phyloP scores from a whole-genome alignment of 1,140 invertebrate species.

The Cardiocondyla obscurior region DNA sequence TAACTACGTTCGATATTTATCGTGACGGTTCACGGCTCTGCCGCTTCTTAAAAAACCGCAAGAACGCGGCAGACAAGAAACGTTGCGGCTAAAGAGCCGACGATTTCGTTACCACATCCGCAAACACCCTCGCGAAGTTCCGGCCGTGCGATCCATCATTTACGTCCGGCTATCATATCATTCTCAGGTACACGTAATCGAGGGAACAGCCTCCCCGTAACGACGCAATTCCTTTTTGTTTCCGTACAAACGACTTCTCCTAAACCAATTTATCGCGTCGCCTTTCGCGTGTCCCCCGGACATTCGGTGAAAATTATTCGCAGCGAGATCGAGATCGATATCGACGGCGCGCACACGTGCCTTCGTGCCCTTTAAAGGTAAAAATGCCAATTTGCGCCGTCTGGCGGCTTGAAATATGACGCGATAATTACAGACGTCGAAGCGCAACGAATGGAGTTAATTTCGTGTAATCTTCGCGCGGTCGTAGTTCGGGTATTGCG shows the following conservation, averaged over 20 bases:
- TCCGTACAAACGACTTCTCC: not conserved
- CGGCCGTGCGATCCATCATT: conserved; percentile 41
- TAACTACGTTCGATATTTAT: conserved; percentile 53
- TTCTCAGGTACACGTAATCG: not conserved
- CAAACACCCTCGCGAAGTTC: conserved; percentile 67
- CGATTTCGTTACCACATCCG: conserved; percentile 64
- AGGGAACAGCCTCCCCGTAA: not conserved
- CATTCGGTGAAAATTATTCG: not conserved
- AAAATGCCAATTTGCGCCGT: conserved; percentile 3
- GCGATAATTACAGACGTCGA: conserved; percentile 37
- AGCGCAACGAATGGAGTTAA: not conserved
- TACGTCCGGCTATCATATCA: conserved; percentile 7
- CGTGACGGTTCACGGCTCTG: conserved; percentile 24
- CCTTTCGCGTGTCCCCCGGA: not conserved
- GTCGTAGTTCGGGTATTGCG: conserved; percentile 20
- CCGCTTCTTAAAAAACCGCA: conserved; percentile 21
- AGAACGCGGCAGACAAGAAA: conserved; percentile 54
- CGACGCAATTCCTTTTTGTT: not conserved
- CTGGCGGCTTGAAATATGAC: not conserved
- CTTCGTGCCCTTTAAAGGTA: not conserved
- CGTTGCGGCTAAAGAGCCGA: conserved; percentile 57
- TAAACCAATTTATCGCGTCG: not conserved
- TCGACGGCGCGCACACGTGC: not conserved
- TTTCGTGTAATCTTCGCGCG: conserved; percentile 15
- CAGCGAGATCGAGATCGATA: not conserved